Percentiles rank a stretch among this genome's conserved stretches.
Conservation (phyloP, 2,797 vertebrate species). For the Sparidentex hasta region DNA sequence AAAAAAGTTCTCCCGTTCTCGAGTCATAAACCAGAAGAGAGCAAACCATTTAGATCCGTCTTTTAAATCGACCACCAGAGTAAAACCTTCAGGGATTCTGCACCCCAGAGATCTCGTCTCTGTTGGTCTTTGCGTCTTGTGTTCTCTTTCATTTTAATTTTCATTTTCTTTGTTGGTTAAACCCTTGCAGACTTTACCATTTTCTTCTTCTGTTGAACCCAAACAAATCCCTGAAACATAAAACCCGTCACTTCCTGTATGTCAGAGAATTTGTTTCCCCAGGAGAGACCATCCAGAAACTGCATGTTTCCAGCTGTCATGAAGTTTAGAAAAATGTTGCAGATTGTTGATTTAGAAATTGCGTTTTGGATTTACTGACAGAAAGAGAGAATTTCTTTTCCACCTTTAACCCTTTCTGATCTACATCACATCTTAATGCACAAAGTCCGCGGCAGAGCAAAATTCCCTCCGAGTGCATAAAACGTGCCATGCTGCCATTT, state of each 20-base stretch:
- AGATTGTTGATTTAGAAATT: slow-evolving; percentile 14
- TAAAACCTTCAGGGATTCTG: no score
- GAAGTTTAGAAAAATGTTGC: not conserved
- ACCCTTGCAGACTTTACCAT: not conserved
- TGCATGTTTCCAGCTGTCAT: slow-evolving; percentile 16
- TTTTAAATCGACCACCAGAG: no score
- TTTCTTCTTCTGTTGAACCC: slow-evolving; percentile 18
- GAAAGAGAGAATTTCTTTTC: slow-evolving; percentile 10
- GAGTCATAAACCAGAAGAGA: no score
- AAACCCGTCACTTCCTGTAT: slow-evolving; percentile 10
- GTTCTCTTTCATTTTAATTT: slow-evolving; percentile 2
- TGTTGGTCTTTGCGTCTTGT: slow-evolving; percentile 9
- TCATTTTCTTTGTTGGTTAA: slow-evolving; percentile 7
- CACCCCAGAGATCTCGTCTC: not conserved
- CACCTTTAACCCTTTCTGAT: slow-evolving; percentile 1
- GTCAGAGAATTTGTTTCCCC: not conserved
- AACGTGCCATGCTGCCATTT: slow-evolving; percentile 6
- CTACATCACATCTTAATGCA: slow-evolving; percentile 11
- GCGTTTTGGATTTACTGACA: not conserved
- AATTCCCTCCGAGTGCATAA: slow-evolving; percentile 1
- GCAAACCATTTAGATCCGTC: no score
- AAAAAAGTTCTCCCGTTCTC: not conserved
- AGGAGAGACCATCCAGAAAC: not conserved
- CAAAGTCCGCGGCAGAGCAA: slow-evolving; percentile 19
- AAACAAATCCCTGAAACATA: slow-evolving; percentile 12